Evolutionary conservation across 2,113 vertebrate genomes (phyloP), one percentile per base, ranked within the genome.

Genomic region (Forbesichthys papilliferus): DNA sequence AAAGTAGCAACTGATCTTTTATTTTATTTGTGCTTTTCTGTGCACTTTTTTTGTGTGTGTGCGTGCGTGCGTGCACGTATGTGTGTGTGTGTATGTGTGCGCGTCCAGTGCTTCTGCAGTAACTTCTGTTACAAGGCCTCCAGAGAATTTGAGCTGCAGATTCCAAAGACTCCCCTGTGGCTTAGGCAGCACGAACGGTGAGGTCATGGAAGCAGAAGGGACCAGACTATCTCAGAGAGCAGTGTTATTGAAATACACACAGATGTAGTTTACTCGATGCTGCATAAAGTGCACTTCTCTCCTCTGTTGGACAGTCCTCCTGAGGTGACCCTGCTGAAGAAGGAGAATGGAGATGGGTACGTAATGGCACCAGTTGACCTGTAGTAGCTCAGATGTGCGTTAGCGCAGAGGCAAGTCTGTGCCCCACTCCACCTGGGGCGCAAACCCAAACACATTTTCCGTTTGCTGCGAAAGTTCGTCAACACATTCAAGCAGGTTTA

Each of bases 91-190:
- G 27, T 27, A 2, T 27, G 27, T 27, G 2, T 67, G 11, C 65
- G 1, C 63, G 64, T 88, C 60, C 71, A 99, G 97, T 93, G 91
- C 87, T 99, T 96, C 88, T 99, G 98, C 86, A 95, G 97, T 90
- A 94, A 98, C 80, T 97, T 96, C 87, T 99, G 98, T 88, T 99
- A 95, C 61, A 95, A 89, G 93, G 96, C 96, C 64, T 99, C 98
- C 61, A 99, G 98, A 79, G 93, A 93, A 66, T 97, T 95, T 84
- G 94, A 96, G 89, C 89, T 94, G 65, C 96, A 99, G 56, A 95
- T 99, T 89, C 92, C 95, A 49, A 92, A 83, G 81, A 95, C 93
- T 63, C 96, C 97, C 6, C 89, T 99, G 14, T 99, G 96, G 97
- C 88, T 95, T 68, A 89, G 95, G 84, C 92, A 94, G 68, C 91